Evolutionary conservation across 2,113 vertebrate genomes (phyloP), one percentile per base, ranked within the genome.

Genomic region (Microcebus murinus): DNA sequence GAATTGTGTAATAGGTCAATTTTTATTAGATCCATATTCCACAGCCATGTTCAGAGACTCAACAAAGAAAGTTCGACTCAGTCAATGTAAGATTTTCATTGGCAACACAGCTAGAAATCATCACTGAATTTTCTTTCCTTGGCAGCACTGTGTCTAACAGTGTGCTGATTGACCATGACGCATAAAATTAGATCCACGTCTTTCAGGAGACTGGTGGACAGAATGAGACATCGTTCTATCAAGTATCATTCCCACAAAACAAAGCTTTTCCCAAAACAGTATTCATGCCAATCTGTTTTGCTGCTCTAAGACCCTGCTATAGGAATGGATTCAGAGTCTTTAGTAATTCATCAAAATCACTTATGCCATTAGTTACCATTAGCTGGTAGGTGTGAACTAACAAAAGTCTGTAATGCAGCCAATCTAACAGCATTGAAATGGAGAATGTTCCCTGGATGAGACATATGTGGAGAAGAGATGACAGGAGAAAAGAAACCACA

Each of bases 1-100:
- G 89, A 91, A 82, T 94, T 97, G 91, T 90, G 93, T 97, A 92
- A 98, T 94, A 95, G 97, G 97, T 96, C 97, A 92, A 36, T 81
- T 93, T 96, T 97, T 97, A 97, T 98, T 98, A 96, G 96, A 93
- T 91, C 91, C 96, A 92, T 95, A 98, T 92, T 91, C 94, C 95
- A 77, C 13, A 87, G 59, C 29, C 89, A 63, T 82, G 80, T 97
- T 96, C 95, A 94, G 96, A 98, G 94, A 90, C 70, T 83, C 83
- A 45, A 90, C 94, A 96, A 97, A 96, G 91, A 83, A 90, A 93
- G 71, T 83, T 52, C 91, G 45, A 71, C 45, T 93, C 45, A 80
- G 87, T 93, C 77, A 52, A 50, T 73, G 80, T 73, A 85, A 96
- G 89, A 95, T 97, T 98, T 97, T 97, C 80, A 93, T 96, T 98